Conservation (phyloP, 64 coral and sea anemone species). For the Montipora capricornis region DNA sequence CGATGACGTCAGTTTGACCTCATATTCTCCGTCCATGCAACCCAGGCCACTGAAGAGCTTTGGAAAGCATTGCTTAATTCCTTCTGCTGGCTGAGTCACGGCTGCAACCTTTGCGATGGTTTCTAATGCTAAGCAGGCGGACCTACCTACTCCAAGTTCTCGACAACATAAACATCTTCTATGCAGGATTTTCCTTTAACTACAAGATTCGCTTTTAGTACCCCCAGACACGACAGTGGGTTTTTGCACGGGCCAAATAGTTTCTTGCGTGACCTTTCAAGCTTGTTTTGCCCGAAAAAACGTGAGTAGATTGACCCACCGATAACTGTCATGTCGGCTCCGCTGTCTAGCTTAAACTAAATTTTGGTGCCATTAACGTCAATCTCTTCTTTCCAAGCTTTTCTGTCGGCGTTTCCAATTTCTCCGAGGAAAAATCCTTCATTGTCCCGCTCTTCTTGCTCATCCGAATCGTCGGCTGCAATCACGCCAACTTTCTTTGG, state of each 20-base stretch:
- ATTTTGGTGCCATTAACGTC: too few species aligned
- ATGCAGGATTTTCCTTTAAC: conserved; percentile 39
- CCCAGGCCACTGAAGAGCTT: conserved; percentile 61
- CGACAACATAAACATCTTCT: conserved; percentile 59
- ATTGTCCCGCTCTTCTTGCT: too few species aligned
- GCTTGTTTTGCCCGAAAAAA: background rate
- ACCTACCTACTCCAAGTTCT: conserved; percentile 8
- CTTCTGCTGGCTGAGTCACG: conserved; percentile 5
- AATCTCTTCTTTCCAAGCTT: too few species aligned
- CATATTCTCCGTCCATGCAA: conserved; percentile 62
- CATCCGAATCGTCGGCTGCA: too few species aligned
- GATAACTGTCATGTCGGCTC: too few species aligned
- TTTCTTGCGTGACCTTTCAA: conserved; percentile 25
- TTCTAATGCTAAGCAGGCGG: conserved; percentile 20
- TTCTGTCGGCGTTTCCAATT: too few species aligned
- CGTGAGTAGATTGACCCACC: background rate
- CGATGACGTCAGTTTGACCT: conserved; percentile 14
- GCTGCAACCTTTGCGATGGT: background rate
- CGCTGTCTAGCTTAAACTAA: too few species aligned
- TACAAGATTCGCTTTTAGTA: conserved; percentile 20
- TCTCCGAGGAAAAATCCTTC: too few species aligned
- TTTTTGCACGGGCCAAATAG: conserved; percentile 44
- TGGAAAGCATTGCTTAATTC: conserved; percentile 3
- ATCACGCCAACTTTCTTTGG: too few species aligned
- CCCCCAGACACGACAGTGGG: conserved; percentile 28